Percentiles rank a stretch among this genome's conserved stretches.
Evolutionary conservation across 2,797 vertebrate species (phyloP).

Genomic region (Poecile montanus): DNA sequence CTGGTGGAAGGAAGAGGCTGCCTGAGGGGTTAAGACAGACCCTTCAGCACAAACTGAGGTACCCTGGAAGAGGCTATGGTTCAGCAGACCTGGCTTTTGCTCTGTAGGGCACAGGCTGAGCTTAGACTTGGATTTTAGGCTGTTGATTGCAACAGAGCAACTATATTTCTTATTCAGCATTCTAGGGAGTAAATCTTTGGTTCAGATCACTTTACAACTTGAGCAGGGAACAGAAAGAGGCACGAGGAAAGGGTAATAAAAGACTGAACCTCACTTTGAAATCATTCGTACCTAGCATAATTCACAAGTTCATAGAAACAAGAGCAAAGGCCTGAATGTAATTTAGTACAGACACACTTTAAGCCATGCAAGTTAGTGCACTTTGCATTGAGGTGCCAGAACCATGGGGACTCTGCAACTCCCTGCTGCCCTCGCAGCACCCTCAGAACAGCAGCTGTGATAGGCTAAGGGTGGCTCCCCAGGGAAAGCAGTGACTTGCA

Average conservation of each 20-base stretch:
- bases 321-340: not conserved
- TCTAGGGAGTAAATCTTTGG: not conserved
- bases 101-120: not conserved
- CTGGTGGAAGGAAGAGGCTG: not conserved
- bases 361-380: not conserved
- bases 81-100: not conserved
- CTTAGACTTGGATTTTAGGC: not conserved
- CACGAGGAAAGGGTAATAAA: not conserved
- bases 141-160: not conserved
- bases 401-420: accelerated
- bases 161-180: not conserved
- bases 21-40: not conserved
- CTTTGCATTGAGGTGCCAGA: not conserved
- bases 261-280: not conserved
- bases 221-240: not conserved
- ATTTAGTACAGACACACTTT: not conserved
- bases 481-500: not conserved
- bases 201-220: not conserved
- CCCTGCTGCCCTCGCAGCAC: accelerated
- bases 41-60: not conserved
- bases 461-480: accelerated
- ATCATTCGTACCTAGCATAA: not conserved
- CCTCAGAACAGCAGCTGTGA: not conserved
- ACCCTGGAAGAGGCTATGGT: not conserved
- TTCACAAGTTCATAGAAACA: not conserved